Percentiles rank a stretch among this genome's conserved stretches.
These are phyloP conservation scores for Odontomyia ornata DNA, from an alignment of 2,888 invertebrate genomes.

Conservation along the genomic window DNA sequence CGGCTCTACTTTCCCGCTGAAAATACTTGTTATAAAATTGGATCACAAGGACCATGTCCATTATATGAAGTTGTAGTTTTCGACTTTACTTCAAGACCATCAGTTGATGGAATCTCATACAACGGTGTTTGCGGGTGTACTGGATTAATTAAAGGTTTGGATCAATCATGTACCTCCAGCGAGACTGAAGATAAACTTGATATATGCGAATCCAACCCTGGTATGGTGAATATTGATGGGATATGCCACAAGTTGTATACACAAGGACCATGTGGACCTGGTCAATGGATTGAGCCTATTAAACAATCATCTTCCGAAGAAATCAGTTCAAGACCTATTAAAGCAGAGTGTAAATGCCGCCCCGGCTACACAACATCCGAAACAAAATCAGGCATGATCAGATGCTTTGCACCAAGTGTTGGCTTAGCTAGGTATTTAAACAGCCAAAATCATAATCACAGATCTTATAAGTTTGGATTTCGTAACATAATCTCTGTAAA, in stretches of 20 bases:
- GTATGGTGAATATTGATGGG: constrained; percentile 72
- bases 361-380: constrained; percentile 70
- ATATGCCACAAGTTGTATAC: constrained; percentile 81
- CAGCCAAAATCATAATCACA: constrained; percentile 58
- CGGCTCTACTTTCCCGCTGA: constrained; percentile 79
- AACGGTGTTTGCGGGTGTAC: constrained; percentile 83
- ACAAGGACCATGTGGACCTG: constrained; percentile 78
- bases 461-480: constrained; percentile 53
- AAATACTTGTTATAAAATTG: constrained; percentile 80
- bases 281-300: constrained; percentile 74
- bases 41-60: constrained; percentile 79
- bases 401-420: constrained; percentile 72
- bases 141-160: constrained; percentile 62
- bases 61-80: constrained; percentile 79
- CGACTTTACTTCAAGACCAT: constrained; percentile 80
- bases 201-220: constrained; percentile 69
- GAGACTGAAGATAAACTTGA: constrained; percentile 56
- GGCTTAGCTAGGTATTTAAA: constrained; percentile 73
- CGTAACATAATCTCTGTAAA: constrained; percentile 44
- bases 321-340: constrained; percentile 51
- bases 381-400: constrained; percentile 58
- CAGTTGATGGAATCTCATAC: constrained; percentile 82
- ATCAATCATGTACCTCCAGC: constrained; percentile 59
- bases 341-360: constrained; percentile 74
- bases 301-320: constrained; percentile 57